phyloP scores from a whole-genome alignment of 1,140 invertebrate species.

The Neomicropteryx cornuta region DNA sequence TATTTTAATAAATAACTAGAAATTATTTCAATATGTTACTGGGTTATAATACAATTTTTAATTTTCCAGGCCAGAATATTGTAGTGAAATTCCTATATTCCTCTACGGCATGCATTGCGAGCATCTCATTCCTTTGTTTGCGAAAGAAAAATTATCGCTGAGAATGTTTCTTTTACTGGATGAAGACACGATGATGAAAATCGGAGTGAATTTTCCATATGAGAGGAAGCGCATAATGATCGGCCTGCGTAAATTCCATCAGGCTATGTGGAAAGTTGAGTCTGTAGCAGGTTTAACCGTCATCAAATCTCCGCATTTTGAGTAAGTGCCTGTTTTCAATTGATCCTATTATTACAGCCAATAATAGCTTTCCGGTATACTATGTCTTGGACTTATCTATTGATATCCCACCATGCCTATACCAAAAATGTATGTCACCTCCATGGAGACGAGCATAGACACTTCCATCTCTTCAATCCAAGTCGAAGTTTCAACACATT shows the following conservation, averaged over 20 bases:
- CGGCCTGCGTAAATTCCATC: conserved; percentile 39
- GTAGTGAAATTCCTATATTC: conserved; percentile 27
- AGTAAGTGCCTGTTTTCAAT: conserved; percentile 18
- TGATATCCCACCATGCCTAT: too few species aligned
- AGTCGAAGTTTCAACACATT: too few species aligned
- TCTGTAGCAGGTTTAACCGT: conserved; percentile 27
- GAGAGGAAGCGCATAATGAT: conserved; percentile 37
- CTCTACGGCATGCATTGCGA: conserved; percentile 45
- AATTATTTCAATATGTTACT: too few species aligned
- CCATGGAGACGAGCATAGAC: too few species aligned
- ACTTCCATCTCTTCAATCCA: too few species aligned
- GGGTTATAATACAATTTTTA: too few species aligned
- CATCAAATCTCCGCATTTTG: conserved; percentile 19
- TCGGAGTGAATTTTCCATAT: conserved; percentile 40
- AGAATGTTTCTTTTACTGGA: conserved; percentile 39
- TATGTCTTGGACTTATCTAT: too few species aligned
- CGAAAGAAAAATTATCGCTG: conserved; percentile 32
- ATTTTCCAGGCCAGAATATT: conserved; percentile 30
- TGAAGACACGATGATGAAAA: conserved; percentile 34
- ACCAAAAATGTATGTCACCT: too few species aligned
- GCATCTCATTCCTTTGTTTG: conserved; percentile 26
- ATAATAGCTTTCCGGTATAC: too few species aligned
- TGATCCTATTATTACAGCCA: too few species aligned
- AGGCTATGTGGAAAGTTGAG: conserved; percentile 37
- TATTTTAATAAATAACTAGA: too few species aligned